Evolutionary conservation across 2,888 invertebrate species (phyloP), one percentile per base, ranked within the genome.

Genomic region (Unio pictorum): DNA sequence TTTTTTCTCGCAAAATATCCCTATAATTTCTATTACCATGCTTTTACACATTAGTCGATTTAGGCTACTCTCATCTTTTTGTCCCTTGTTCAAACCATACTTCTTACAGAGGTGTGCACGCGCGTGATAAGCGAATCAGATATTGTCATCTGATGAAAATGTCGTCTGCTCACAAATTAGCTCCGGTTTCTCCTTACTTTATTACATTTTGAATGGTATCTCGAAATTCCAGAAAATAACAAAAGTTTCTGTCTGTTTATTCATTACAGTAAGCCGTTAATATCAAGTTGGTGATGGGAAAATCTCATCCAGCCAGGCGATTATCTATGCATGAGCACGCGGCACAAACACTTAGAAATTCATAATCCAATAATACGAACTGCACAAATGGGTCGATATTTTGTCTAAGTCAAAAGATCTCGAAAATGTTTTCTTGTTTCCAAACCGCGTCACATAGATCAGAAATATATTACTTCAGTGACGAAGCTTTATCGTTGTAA

Each of bases 121-220:
- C 64, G 71, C 69, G 73, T 69, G 81, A 81, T 81, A 81, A 81
- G 82, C 68, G 74, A 78, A 80, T 80, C 78, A 70, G 64, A 57
- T 70, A 67, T 71, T 81, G 73, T 79, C 80, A 79, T 81, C 81
- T 76, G 72, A 69, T 61, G 60, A 17, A 26, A 60, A 55, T 72
- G 70, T 72, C 80, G 79, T 77, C 79, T 79, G 75, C 76, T 67
- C 58, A 69, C 70, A 79, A 75, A 74, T 78, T 77, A 72, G 70
- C 69, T 67, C 75, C 65, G 67, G 71, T 71, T 75, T 68, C 65
- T 59, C 76, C 61, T 64, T 67, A 73, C 67, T 81, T 80, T 75
- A 80, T 80, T 77, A 74, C 75, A 67, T 74, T 74, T 78, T 78
- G 76, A 80, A 78, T 75, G 81, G 74, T 82, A 82, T 82, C 82